Percentiles rank a stretch among this genome's conserved stretches.
Conservation (phyloP, 2,797 vertebrate genomes). For the Pelodytes ibericus region DNA sequence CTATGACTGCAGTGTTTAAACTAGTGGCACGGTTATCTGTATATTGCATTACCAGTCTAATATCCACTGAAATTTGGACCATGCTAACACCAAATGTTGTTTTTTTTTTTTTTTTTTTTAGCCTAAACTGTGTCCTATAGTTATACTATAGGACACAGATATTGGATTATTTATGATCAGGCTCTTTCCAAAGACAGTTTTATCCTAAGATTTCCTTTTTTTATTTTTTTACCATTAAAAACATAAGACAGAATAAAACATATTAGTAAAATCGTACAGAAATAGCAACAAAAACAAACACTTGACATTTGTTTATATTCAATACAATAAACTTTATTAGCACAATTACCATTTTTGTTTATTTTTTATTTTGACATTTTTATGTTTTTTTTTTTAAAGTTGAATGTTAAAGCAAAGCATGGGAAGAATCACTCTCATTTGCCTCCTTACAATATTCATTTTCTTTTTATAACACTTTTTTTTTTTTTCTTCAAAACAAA, state of each 20-base stretch:
- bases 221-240: neutral
- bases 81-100: too few relatives aligned
- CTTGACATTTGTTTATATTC: neutral
- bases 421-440: slow-evolving; percentile 33
- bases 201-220: neutral
- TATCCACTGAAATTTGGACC: too few relatives aligned
- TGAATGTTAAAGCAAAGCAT: slow-evolving; percentile 53
- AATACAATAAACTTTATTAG: slow-evolving; percentile 54
- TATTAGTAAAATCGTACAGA: neutral
- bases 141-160: too few relatives aligned
- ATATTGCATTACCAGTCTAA: too few relatives aligned
- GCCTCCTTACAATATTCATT: slow-evolving; percentile 46
- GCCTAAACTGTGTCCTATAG: too few relatives aligned
- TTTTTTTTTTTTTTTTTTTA: too few relatives aligned
- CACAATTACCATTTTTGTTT: slow-evolving; percentile 46
- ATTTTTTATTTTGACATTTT: too few relatives aligned
- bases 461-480: slow-evolving; percentile 9
- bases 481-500: slow-evolving; percentile 37
- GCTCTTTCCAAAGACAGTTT: too few relatives aligned
- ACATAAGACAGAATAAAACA: neutral
- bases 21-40: too few relatives aligned
- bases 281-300: neutral
- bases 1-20: too few relatives aligned
- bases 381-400: slow-evolving; percentile 20
- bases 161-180: too few relatives aligned